These are phyloP conservation scores for Crotalus horridus DNA, from an alignment of 2,113 vertebrate species.

Conservation along the genomic window DNA sequence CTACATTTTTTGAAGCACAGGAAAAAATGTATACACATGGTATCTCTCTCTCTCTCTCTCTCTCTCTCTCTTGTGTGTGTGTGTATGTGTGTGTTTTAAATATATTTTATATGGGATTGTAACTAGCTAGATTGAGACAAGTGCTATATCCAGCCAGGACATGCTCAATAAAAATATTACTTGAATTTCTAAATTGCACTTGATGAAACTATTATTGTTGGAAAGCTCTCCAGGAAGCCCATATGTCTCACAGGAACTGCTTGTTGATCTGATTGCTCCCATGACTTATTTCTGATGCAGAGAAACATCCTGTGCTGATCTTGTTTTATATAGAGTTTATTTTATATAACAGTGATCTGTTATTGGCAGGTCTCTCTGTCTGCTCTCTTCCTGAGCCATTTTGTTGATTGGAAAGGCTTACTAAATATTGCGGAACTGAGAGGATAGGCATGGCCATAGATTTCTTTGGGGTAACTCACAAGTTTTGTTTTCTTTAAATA, in stretches of 20 bases:
- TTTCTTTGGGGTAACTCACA: background rate
- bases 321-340: background rate
- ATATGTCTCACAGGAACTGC: constrained; percentile 37
- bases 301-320: background rate
- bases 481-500: background rate
- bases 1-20: constrained; percentile 37
- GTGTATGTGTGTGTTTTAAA: background rate
- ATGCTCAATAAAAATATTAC: constrained; percentile 41
- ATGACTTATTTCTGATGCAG: constrained; percentile 27
- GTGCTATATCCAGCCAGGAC: constrained; percentile 40
- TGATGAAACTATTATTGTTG: constrained; percentile 57
- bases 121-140: constrained; percentile 31
- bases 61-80: background rate
- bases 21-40: too few species aligned
- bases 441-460: background rate
- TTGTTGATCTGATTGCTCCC: constrained; percentile 34
- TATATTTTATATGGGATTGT: constrained; percentile 49
- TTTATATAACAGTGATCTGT: background rate
- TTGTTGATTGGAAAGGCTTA: background rate
- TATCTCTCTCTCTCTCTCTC: too few species aligned
- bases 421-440: background rate
- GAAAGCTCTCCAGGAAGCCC: constrained; percentile 50
- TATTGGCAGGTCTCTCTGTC: background rate
- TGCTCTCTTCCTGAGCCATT: background rate
- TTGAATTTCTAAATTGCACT: constrained; percentile 45